Evolutionary conservation across 2,888 invertebrate species (phyloP).

Genomic region (Hemicrepidius hirtus): DNA sequence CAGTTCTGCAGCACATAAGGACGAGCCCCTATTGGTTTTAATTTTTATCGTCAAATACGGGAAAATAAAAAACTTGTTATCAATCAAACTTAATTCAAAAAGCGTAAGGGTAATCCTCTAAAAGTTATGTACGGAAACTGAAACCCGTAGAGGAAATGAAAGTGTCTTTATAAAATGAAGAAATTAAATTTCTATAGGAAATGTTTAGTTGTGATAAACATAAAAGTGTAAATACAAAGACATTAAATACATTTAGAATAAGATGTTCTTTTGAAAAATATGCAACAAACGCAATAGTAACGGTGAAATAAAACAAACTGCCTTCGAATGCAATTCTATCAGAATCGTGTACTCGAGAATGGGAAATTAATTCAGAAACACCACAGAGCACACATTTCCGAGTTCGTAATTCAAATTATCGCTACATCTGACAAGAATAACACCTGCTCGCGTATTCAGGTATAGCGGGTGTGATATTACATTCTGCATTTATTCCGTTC

Average conservation of each 20-base stretch:
- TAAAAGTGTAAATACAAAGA: too few relatives aligned
- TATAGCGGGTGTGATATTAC: constrained; percentile 55
- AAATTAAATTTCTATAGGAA: too few relatives aligned
- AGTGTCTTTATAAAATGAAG: too few relatives aligned
- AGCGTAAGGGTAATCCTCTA: too few relatives aligned
- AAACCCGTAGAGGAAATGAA: too few relatives aligned
- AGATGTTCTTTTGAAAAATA: constrained; percentile 4
- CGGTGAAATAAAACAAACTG: constrained; percentile 42
- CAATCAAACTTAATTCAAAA: too few relatives aligned
- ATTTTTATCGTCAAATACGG: too few relatives aligned
- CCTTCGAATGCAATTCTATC: constrained; percentile 56
- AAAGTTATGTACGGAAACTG: too few relatives aligned
- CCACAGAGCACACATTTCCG: constrained; percentile 67
- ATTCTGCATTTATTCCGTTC: constrained; percentile 13
- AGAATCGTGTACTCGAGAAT: constrained; percentile 63
- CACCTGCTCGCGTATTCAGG: constrained; percentile 65
- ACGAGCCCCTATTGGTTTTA: too few relatives aligned
- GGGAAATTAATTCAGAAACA: constrained; percentile 70
- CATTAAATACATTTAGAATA: neutral
- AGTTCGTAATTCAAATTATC: constrained; percentile 71
- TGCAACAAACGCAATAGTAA: constrained; percentile 36
- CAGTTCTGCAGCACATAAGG: too few relatives aligned
- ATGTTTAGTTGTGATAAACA: too few relatives aligned
- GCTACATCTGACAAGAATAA: constrained; percentile 69
- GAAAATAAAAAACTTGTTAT: too few relatives aligned